phyloP scores from a whole-genome alignment of 1,140 invertebrate genomes.

The Drosophila tristis region DNA sequence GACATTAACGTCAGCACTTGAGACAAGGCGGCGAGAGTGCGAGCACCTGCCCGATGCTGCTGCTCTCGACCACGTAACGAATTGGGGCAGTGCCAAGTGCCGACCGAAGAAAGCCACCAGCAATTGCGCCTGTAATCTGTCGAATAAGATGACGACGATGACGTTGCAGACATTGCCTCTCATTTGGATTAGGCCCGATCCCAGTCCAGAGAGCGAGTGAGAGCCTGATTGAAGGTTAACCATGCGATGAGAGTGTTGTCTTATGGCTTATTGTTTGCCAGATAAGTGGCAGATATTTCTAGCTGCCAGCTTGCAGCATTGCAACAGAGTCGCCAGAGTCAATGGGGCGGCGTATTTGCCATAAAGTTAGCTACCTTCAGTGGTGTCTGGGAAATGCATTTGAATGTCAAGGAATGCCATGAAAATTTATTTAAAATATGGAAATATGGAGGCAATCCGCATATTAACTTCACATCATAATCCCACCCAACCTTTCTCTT shows the following conservation, averaged over 20 bases:
- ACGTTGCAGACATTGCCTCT: slow-evolving; percentile 45
- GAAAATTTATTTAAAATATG: neutral
- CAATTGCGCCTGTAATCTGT: slow-evolving; percentile 51
- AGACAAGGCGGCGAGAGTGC: slow-evolving; percentile 20
- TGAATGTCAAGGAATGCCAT: slow-evolving; percentile 25
- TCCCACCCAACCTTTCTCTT: slow-evolving; percentile 38
- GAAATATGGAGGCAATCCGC: neutral
- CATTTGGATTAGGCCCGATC: slow-evolving; percentile 45
- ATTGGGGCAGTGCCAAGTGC: slow-evolving; percentile 49
- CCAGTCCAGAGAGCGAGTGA: neutral
- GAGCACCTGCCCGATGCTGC: slow-evolving; percentile 18
- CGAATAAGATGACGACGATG: slow-evolving; percentile 50
- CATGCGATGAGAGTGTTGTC: slow-evolving; percentile 42
- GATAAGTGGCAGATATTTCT: slow-evolving; percentile 40
- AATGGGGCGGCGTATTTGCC: slow-evolving; percentile 49
- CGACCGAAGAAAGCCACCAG: slow-evolving; percentile 51
- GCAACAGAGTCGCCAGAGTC: slow-evolving; percentile 26
- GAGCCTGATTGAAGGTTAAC: slow-evolving; percentile 49
- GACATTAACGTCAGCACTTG: slow-evolving; percentile 73
- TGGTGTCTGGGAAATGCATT: slow-evolving; percentile 34
- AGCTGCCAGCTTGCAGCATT: slow-evolving; percentile 22
- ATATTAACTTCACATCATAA: neutral
- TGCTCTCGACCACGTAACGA: slow-evolving; percentile 52
- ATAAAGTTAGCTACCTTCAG: slow-evolving; percentile 41
- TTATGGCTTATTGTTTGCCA: slow-evolving; percentile 49